Evolutionary conservation across 2,113 vertebrate species (phyloP).

Genomic region (Osmerus eperlanus): DNA sequence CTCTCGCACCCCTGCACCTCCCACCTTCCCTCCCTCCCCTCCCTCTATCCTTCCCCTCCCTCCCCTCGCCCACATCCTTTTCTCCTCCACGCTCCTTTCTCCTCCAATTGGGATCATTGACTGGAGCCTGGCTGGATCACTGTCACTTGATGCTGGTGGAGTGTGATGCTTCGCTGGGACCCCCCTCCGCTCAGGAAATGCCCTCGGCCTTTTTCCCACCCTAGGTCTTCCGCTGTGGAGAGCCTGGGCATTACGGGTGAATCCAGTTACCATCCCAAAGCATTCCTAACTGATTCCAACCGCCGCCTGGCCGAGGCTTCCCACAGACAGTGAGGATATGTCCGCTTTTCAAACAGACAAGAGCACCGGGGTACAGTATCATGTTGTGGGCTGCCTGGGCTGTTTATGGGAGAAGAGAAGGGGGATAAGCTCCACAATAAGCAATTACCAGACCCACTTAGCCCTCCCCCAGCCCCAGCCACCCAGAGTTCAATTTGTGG

Average conservation of each 20-base stretch:
- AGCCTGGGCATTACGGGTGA: constrained; percentile 61
- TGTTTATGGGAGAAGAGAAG: constrained; percentile 66
- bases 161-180: constrained; percentile 74
- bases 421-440: constrained; percentile 63
- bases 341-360: constrained; percentile 53
- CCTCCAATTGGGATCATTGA: constrained; percentile 55
- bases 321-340: constrained; percentile 65
- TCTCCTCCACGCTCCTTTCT: constrained; percentile 9
- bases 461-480: constrained; percentile 18
- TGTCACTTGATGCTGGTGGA: constrained; percentile 69
- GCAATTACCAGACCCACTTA: constrained; percentile 60
- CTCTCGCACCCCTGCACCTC: not conserved
- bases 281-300: constrained; percentile 72
- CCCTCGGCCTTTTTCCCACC: constrained; percentile 73
- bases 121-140: constrained; percentile 56
- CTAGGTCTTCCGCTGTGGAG: constrained; percentile 65
- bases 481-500: constrained; percentile 28
- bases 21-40: constrained; percentile 8
- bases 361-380: constrained; percentile 51
- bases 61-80: not conserved
- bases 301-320: constrained; percentile 59
- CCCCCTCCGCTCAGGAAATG: constrained; percentile 73
- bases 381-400: constrained; percentile 61
- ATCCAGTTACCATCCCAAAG: constrained; percentile 67
- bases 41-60: constrained; percentile 8